Evolutionary conservation across 1,140 invertebrate genomes (phyloP).

Genomic region (Magallana ariakensis): DNA sequence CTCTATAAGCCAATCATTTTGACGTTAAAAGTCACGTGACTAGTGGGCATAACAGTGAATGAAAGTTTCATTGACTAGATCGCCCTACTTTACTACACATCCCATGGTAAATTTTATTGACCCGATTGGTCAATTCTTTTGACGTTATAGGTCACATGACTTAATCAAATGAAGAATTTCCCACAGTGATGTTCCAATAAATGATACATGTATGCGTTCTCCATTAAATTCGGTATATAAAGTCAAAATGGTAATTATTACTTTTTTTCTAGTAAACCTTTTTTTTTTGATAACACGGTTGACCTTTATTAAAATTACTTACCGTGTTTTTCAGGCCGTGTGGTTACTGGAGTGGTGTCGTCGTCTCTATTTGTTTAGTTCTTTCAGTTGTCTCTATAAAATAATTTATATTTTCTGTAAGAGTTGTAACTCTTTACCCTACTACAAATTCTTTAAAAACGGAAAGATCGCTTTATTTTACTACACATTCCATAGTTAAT

Average conservation of each 20-base stretch:
- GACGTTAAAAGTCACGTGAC: no score
- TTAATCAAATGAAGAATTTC: neutral
- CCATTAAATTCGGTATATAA: no score
- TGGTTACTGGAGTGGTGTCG: neutral
- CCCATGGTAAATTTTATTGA: conserved; percentile 10
- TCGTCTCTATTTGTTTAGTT: neutral
- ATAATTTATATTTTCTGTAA: neutral
- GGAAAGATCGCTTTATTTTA: neutral
- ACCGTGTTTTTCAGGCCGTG: neutral
- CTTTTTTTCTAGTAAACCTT: no score
- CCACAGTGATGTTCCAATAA: conserved; percentile 9
- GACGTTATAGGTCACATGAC: neutral
- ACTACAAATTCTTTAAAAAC: neutral
- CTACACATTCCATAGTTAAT: neutral
- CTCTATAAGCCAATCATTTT: no score
- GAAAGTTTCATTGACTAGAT: neutral
- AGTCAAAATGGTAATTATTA: no score
- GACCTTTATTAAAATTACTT: neutral
- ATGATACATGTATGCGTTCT: neutral
- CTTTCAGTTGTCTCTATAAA: neutral
- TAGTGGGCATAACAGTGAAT: neutral
- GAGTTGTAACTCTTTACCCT: neutral
- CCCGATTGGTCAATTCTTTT: conserved; percentile 8
- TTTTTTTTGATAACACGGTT: no score
- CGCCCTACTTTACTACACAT: neutral